Percentiles rank a stretch among this genome's conserved stretches.
These are phyloP conservation scores for Pachypanchax playfairii DNA, from an alignment of 2,113 vertebrate genomes.

Conservation along the genomic window DNA sequence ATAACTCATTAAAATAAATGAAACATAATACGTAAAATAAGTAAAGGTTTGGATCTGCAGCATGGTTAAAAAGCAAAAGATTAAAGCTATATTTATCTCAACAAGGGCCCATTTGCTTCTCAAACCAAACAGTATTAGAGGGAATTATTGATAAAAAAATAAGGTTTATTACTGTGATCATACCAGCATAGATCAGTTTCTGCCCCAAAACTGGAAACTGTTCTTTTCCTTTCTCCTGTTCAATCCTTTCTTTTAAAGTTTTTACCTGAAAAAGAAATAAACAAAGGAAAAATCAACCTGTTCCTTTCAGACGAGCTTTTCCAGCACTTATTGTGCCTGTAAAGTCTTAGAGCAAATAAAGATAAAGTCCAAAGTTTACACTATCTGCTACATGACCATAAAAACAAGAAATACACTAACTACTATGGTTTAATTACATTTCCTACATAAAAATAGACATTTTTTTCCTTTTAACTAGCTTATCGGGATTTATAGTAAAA, in stretches of 20 bases:
- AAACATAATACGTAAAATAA: too few relatives aligned
- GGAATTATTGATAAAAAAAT: too few relatives aligned
- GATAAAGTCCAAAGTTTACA: slow-evolving; percentile 35
- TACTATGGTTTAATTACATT: too few relatives aligned
- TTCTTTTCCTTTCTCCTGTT: slow-evolving; percentile 92
- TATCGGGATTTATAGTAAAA: not conserved
- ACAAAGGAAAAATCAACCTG: not conserved
- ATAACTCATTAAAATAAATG: too few relatives aligned
- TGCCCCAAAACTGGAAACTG: slow-evolving; percentile 90
- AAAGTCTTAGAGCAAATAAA: not conserved
- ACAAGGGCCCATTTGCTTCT: too few relatives aligned
- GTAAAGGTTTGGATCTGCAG: too few relatives aligned
- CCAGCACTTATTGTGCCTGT: not conserved
- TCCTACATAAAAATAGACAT: not conserved
- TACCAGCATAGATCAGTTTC: slow-evolving; percentile 98
- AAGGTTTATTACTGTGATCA: slow-evolving; percentile 10
- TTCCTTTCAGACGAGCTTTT: not conserved
- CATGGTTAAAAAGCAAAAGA: too few relatives aligned
- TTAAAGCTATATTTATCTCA: too few relatives aligned
- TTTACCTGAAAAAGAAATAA: slow-evolving; percentile 83
- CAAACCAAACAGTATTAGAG: too few relatives aligned
- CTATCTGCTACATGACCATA: not conserved
- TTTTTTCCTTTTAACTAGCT: not conserved
- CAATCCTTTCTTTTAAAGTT: slow-evolving; percentile 94
- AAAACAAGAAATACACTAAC: slow-evolving; percentile 4